Base-by-base conservation (phyloP, 2,797 vertebrate genomes). In the Delichon dasypus region DNA sequence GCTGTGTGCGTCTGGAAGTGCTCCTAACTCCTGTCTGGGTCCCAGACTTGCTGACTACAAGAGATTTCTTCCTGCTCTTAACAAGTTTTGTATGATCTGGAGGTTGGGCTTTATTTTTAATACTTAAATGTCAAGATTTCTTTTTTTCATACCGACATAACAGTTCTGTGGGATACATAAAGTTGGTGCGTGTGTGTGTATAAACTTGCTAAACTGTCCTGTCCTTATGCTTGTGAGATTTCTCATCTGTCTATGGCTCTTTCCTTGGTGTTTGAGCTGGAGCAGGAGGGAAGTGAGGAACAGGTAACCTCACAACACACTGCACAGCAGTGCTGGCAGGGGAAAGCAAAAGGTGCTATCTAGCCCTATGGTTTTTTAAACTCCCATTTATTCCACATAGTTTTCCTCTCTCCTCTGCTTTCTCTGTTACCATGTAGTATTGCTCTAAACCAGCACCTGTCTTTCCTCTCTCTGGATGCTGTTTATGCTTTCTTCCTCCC, bases 1-100 rank as follows among this genome's bases (percentile, higher is more conserved):
- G 99, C 99, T 0, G 98, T 99, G 88, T 99, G 99, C 1, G 99
- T 99, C 94, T 99, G 99, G 99, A 99, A 99, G 96, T 99, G 99
- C 95, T 99, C 99, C 95, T 99, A 98, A 98, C 93, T 47, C 53
- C 18, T 78, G 38, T 32, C 91, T 1, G 1, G 13, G 20, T 68
- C 86, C 48, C 67, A 57, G 84, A 75, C 81, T 74, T 2, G 5
- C 26, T 40, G 27, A 29, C 18, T 66, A 74, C 50, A 26, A 42
- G 88, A 55, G 66, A 74, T 91, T 92, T 93, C 85, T 90, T 50
- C 74, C 85, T 95, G 85, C 70, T 85, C 27, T 67, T 90, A 79
- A 32, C 62, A 17, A 77, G 77, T 94, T 75, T 88, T 96, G 53
- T 95, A 91, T 84, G 88, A 83, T 93, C 95, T 95, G 95, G 86